Evolutionary conservation across 2,113 vertebrate genomes (phyloP), one percentile per base, ranked within the genome.

Genomic region (Nematolebias whitei): DNA sequence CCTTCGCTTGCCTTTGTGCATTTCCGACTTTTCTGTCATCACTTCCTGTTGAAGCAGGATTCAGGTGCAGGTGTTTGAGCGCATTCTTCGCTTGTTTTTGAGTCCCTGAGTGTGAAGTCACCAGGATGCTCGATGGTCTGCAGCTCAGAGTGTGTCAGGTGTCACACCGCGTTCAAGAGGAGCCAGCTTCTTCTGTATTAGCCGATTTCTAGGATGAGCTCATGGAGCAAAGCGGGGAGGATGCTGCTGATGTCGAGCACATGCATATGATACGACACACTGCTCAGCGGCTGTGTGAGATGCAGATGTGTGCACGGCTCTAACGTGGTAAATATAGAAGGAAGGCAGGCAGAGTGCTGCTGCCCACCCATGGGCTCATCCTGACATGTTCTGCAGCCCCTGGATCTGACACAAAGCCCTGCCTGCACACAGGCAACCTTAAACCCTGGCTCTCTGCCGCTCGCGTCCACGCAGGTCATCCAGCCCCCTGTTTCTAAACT

Each of bases 331-430:
- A 26, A 9, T 53, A 58, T 71, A 73, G 39, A 4, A 41, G 58
- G 32, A 84, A 85, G 85, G 85, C 84, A 85, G 84, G 82, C 82
- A 74, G 68, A 63, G 32, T 10, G 9, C 32, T 35, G 32, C 32
- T 71, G 70, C 70, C 60, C 71, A 75, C 67, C 71, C 72, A 62
- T 78, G 78, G 69, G 83, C 82, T 79, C 84, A 63, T 65, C 55
- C 75, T 78, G 78, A 75, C 75, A 83, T 23, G 62, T 76, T 68
- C 83, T 83, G 86, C 86, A 80, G 69, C 72, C 79, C 63, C n/a
- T 41, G 20, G 59, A 29, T 62, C 24, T 85, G 79, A 78, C 79
- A 87, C 78, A 85, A 85, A 85, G 76, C 66, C 75, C 69, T 35
- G 32, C 32, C 9, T 35, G 5, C 1, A 13, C 77, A 63, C 78